Conservation (phyloP, 2,797 vertebrate species). For the Parauchenoglanis punctatus region DNA sequence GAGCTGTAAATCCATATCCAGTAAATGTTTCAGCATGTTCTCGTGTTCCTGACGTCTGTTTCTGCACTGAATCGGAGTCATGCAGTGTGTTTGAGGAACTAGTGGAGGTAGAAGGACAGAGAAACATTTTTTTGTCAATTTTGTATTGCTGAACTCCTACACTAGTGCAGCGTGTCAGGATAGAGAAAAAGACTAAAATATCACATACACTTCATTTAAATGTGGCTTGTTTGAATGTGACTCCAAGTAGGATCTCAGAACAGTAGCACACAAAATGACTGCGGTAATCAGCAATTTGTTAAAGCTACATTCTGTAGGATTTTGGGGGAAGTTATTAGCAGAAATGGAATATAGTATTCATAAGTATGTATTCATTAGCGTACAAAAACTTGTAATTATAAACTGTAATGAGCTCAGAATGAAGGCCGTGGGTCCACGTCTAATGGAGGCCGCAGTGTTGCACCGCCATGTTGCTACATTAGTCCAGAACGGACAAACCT, state of each 20-base stretch:
- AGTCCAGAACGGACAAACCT: too few relatives aligned
- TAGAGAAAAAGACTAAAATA: neutral
- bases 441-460: too few relatives aligned
- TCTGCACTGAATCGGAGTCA: neutral
- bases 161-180: neutral
- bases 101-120: neutral
- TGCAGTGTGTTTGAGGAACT: neutral
- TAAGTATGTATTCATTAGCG: too few relatives aligned
- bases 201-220: neutral
- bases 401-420: too few relatives aligned
- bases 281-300: neutral
- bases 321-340: too few relatives aligned
- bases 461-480: too few relatives aligned
- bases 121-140: neutral
- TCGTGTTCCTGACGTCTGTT: neutral
- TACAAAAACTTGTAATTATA: too few relatives aligned
- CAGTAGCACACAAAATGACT: neutral
- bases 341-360: too few relatives aligned
- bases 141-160: too few relatives aligned
- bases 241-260: neutral
- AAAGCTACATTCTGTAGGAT: too few relatives aligned
- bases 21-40: neutral
- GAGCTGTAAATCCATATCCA: neutral
- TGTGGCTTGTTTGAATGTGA: neutral
- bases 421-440: too few relatives aligned